Conservation (phyloP, 2,888 invertebrate species). For the Dichetophora obliterata region DNA sequence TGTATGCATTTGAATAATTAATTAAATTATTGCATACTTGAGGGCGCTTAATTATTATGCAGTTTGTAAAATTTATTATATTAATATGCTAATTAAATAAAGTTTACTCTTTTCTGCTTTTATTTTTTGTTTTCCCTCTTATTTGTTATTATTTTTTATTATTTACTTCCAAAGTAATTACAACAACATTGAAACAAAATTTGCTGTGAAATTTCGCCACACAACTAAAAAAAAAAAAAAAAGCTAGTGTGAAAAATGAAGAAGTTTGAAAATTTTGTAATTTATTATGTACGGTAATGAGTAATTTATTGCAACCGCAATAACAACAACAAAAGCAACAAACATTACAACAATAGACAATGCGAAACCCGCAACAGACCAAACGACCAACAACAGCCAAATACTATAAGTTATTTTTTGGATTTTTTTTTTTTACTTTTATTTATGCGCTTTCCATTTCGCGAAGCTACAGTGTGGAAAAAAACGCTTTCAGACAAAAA, state of each 20-base stretch:
- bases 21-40: neutral
- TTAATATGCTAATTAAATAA: no score
- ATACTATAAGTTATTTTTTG: neutral
- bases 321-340: neutral
- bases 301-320: conserved; percentile 21
- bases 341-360: neutral
- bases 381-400: neutral
- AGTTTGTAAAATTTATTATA: no score
- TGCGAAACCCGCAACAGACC: neutral
- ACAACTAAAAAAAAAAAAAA: neutral
- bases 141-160: no score
- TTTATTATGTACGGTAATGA: conserved; percentile 19
- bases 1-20: neutral
- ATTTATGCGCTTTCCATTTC: conserved; percentile 7
- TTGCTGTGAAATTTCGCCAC: neutral
- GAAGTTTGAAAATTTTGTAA: conserved; percentile 26
- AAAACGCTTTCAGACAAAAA: neutral
- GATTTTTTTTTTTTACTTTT: neutral
- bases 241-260: neutral
- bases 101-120: no score
- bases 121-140: no score
- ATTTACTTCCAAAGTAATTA: neutral
- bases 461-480: neutral
- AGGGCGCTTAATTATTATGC: neutral
- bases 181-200: neutral